Percentiles rank a stretch among this genome's conserved stretches.
Conservation (phyloP, 2,888 invertebrate genomes). For the Tridacna gigas region DNA sequence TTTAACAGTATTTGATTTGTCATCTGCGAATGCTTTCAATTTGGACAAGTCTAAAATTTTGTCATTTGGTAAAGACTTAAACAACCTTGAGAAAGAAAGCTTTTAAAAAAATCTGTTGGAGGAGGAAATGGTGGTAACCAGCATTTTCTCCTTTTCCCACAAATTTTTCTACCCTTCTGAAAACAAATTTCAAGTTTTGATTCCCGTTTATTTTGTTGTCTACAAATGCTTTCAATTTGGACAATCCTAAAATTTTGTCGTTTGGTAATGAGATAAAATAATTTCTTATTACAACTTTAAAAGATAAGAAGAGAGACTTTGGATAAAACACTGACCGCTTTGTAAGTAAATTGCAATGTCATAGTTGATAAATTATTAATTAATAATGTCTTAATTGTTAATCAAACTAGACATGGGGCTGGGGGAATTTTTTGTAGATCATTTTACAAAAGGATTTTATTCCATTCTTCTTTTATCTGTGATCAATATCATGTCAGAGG, state of each 20-base stretch:
- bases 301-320: no score
- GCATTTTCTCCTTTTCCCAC: not conserved
- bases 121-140: not conserved
- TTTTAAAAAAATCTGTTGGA: no score
- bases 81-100: no score
- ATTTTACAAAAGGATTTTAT: slow-evolving; percentile 1
- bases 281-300: no score
- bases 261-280: not conserved
- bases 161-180: not conserved
- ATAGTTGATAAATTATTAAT: not conserved
- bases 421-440: slow-evolving; percentile 5
- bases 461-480: not conserved
- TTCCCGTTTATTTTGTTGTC: not conserved
- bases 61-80: no score
- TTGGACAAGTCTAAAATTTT: no score
- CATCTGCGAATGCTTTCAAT: no score
- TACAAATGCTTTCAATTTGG: slow-evolving; percentile 9
- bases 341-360: not conserved
- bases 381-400: not conserved
- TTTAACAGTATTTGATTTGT: no score
- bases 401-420: not conserved
- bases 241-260: not conserved
- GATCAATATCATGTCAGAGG: not conserved
- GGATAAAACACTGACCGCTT: not conserved
- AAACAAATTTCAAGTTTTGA: not conserved